These are phyloP conservation scores for Pachypanchax playfairii DNA, from an alignment of 2,113 vertebrate genomes.

Conservation along the genomic window DNA sequence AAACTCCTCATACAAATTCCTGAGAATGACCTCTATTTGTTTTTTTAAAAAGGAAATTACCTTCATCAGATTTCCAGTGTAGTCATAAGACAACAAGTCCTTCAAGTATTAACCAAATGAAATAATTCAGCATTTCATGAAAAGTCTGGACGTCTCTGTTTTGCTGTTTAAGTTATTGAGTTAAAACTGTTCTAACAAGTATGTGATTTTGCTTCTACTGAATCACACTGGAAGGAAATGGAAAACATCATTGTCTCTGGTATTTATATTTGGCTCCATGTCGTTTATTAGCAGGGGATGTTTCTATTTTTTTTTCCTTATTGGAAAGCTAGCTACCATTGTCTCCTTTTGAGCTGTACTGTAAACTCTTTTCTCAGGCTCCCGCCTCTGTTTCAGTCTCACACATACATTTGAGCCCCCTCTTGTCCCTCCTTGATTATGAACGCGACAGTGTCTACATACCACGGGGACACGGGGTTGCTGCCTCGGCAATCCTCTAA, in stretches of 20 bases:
- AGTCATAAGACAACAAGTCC: neutral
- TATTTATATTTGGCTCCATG: conserved; percentile 30
- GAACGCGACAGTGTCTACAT: conserved; percentile 78
- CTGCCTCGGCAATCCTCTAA: conserved; percentile 76
- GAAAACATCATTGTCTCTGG: conserved; percentile 23
- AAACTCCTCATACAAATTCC: no score
- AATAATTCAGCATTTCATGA: neutral
- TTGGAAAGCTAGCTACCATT: conserved; percentile 19
- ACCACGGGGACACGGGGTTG: conserved; percentile 74
- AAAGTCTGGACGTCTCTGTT: neutral
- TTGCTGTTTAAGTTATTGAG: conserved; percentile 2
- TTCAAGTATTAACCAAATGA: neutral
- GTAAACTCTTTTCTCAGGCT: conserved; percentile 34
- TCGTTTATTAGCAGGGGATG: conserved; percentile 3
- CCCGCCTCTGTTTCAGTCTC: conserved; percentile 2
- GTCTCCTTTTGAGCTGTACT: conserved; percentile 42
- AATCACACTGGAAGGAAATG: conserved; percentile 1
- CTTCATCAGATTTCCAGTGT: neutral
- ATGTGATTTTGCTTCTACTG: conserved; percentile 5
- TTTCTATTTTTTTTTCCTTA: neutral
- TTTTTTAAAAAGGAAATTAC: neutral
- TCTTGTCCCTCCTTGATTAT: conserved; percentile 37
- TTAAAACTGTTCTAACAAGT: neutral
- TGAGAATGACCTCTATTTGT: no score
- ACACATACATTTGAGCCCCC: conserved; percentile 31